Percentiles rank a stretch among this genome's conserved stretches.
Conservation (phyloP, 2,888 invertebrate species). For the Pegoplata infirma region DNA sequence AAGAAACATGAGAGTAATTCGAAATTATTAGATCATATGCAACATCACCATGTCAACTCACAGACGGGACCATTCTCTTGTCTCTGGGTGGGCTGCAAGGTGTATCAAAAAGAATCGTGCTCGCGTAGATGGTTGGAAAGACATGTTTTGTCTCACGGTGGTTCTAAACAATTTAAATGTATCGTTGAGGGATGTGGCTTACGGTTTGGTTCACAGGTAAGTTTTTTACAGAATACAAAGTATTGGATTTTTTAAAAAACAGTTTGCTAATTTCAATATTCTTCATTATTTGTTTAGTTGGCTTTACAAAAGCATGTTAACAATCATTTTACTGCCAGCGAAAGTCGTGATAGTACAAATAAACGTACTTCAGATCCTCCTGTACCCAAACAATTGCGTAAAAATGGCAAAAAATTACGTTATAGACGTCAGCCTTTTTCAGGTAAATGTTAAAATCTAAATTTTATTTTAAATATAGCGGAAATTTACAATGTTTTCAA, state of each 20-base stretch:
- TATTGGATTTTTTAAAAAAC: background rate
- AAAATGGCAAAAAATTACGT: conserved; percentile 92
- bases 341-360: conserved; percentile 79
- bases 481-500: too few relatives aligned
- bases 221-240: conserved; percentile 65
- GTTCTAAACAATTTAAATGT: conserved; percentile 96
- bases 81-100: conserved; percentile 96
- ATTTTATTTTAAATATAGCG: too few relatives aligned
- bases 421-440: conserved; percentile 93
- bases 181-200: conserved; percentile 96
- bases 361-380: conserved; percentile 87
- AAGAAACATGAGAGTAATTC: conserved; percentile 88
- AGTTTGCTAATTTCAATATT: background rate
- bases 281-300: conserved; percentile 71
- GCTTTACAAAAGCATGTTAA: conserved; percentile 95
- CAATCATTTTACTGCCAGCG: conserved; percentile 88
- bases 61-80: conserved; percentile 93
- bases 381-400: conserved; percentile 87
- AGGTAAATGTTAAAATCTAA: too few relatives aligned
- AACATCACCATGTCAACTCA: conserved; percentile 90
- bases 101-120: conserved; percentile 93
- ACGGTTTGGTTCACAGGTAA: conserved; percentile 91
- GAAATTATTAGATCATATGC: conserved; percentile 91
- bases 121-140: conserved; percentile 95
- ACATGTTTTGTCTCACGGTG: conserved; percentile 93